A percentile compares a stretch with the other conserved stretches of the same genome.
phyloP scores from a whole-genome alignment of 2,797 vertebrate genomes.

The Mycteria americana region DNA sequence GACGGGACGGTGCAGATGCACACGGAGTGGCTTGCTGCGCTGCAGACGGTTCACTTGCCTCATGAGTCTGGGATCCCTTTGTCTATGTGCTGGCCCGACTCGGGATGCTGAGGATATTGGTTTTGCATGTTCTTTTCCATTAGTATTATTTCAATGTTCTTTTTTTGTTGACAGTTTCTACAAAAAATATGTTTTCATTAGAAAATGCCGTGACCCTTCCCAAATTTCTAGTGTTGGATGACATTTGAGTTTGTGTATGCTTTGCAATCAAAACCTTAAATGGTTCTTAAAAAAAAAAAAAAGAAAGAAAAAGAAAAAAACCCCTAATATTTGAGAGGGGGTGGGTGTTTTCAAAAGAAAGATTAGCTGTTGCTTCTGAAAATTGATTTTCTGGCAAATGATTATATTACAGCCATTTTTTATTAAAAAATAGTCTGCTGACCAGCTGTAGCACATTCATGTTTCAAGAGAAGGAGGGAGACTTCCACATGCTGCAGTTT shows the following conservation, averaged over 20 bases:
- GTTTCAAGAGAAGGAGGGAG: neutral
- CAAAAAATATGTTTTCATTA: neutral
- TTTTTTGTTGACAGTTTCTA: neutral
- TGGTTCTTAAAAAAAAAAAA: neutral
- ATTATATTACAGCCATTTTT: slow-evolving; percentile 35
- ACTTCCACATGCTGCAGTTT: neutral
- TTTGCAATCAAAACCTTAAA: slow-evolving; percentile 15
- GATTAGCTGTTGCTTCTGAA: slow-evolving; percentile 50
- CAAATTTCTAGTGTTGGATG: neutral
- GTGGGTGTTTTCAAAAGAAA: slow-evolving; percentile 19
- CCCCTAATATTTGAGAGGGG: neutral
- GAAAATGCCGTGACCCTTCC: neutral
- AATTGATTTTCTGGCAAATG: slow-evolving; percentile 41
- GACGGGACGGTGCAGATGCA: neutral
- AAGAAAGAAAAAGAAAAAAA: too few species aligned
- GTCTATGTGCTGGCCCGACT: neutral
- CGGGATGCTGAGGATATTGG: neutral
- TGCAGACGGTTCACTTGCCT: neutral
- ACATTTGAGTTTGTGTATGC: neutral
- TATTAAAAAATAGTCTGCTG: slow-evolving; percentile 33
- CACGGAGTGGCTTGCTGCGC: neutral
- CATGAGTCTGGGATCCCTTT: neutral
- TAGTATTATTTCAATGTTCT: neutral
- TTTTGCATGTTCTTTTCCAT: neutral
- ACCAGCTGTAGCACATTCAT: slow-evolving; percentile 1